These are phyloP conservation scores for Coranthus polyacanthus DNA, from an alignment of 2,797 vertebrate species.

Conservation along the genomic window DNA sequence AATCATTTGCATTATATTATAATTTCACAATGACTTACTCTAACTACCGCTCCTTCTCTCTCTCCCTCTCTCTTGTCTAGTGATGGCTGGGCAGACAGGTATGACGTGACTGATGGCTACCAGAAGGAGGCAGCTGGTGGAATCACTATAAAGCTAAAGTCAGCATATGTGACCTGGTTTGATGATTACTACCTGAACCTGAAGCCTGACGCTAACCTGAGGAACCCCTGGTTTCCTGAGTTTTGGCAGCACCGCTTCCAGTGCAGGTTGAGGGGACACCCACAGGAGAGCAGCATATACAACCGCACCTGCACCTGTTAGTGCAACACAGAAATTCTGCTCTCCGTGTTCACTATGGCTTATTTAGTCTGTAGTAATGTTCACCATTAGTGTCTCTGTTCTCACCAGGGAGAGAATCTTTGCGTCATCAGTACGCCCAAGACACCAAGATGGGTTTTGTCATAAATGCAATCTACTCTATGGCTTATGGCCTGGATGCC, in stretches of 20 bases:
- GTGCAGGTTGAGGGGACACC: conserved; percentile 91
- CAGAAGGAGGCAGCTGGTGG: conserved; percentile 95
- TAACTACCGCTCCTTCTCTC: too few relatives aligned
- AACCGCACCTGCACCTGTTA: conserved; percentile 97
- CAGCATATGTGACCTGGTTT: conserved; percentile 97
- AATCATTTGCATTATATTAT: not conserved
- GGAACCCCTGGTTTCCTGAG: conserved; percentile 98
- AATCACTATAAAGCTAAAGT: conserved; percentile 98
- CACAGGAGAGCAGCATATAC: conserved; percentile 90
- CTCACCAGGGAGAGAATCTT: conserved; percentile 86
- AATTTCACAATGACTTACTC: too few relatives aligned
- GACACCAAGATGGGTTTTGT: conserved; percentile 99
- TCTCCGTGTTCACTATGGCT: not conserved
- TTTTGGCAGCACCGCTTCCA: conserved; percentile 99
- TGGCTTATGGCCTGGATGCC: conserved; percentile 95
- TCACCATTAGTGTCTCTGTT: conserved; percentile 15
- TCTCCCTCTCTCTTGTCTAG: conserved; percentile 72
- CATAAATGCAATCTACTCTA: conserved; percentile 98
- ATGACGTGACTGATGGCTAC: conserved; percentile 95
- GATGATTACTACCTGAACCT: conserved; percentile 97
- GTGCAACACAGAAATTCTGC: conserved; percentile 56
- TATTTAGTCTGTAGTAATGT: not conserved
- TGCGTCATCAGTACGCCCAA: conserved; percentile 94
- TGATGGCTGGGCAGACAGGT: conserved; percentile 98
- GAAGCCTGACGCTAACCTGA: conserved; percentile 91